Conservation (phyloP, 2,888 invertebrate genomes). For the Bimastos eiseni region DNA sequence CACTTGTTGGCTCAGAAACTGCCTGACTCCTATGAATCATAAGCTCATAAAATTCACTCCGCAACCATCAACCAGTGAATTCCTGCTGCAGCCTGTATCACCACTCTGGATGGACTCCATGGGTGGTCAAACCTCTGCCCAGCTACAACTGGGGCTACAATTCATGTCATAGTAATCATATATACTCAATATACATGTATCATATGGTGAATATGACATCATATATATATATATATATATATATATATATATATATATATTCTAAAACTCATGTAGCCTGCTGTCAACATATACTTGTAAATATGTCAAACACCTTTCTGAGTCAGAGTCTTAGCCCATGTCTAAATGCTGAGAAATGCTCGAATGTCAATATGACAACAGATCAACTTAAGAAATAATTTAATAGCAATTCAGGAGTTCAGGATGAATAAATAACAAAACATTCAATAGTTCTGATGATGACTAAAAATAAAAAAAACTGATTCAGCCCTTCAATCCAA, state of each 20-base stretch:
- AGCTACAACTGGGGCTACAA: not conserved
- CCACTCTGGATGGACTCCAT: not conserved
- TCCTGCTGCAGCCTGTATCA: constrained; percentile 13
- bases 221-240: not conserved
- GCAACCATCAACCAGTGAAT: not conserved
- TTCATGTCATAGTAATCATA: not conserved
- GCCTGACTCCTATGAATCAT: not conserved
- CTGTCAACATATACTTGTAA: not conserved
- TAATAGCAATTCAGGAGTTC: not conserved
- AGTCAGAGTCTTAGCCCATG: not conserved
- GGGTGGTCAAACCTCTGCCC: not conserved
- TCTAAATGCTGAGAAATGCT: not conserved
- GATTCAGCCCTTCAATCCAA: not conserved
- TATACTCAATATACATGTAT: too few relatives aligned
- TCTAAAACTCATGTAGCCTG: not conserved
- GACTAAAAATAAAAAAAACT: not conserved
- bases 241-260: not conserved
- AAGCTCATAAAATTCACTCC: constrained; percentile 7
- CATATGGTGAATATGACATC: too few relatives aligned
- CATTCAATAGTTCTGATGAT: not conserved
- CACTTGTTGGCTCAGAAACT: not conserved
- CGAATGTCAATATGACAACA: not conserved
- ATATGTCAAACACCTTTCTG: not conserved
- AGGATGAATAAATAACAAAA: not conserved
- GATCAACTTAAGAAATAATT: not conserved